A percentile compares a stretch with the other conserved stretches of the same genome.
phyloP scores from a whole-genome alignment of 2,797 vertebrate species.

The Loriculus beryllinus region DNA sequence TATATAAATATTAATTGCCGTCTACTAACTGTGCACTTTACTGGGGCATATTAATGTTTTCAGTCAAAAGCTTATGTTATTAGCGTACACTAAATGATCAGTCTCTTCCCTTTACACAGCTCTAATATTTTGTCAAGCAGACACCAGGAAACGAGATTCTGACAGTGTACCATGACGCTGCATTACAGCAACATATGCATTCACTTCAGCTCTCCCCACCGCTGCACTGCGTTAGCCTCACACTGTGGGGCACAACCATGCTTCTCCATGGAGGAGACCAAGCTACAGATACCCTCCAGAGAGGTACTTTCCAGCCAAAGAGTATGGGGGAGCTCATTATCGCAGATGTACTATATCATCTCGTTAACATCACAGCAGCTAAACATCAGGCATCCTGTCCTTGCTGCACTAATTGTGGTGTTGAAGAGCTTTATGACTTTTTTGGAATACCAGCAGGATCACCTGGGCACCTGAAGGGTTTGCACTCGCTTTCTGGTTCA shows the following conservation, averaged over 20 bases:
- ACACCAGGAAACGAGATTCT: not conserved
- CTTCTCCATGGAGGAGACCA: not conserved
- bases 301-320: not conserved
- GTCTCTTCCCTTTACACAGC: not conserved
- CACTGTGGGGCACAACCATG: not conserved
- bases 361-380: not conserved
- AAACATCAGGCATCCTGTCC: not conserved
- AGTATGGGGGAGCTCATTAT: fast-evolving
- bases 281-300: not conserved
- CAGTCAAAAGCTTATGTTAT: constrained; percentile 18
- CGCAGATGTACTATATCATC: not conserved
- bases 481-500: not conserved
- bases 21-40: constrained; percentile 32
- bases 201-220: not conserved
- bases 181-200: fast-evolving
- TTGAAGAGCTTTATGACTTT: not conserved
- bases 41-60: not conserved
- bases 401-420: not conserved
- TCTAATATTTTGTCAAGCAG: not conserved
- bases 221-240: not conserved
- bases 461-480: not conserved
- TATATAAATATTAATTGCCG: constrained; percentile 54
- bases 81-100: constrained; percentile 16
- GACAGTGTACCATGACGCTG: fast-evolving
- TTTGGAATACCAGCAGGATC: not conserved